A percentile compares a stretch with the other conserved stretches of the same genome.
phyloP scores from a whole-genome alignment of 1,140 invertebrate species.

The Proales similis region DNA sequence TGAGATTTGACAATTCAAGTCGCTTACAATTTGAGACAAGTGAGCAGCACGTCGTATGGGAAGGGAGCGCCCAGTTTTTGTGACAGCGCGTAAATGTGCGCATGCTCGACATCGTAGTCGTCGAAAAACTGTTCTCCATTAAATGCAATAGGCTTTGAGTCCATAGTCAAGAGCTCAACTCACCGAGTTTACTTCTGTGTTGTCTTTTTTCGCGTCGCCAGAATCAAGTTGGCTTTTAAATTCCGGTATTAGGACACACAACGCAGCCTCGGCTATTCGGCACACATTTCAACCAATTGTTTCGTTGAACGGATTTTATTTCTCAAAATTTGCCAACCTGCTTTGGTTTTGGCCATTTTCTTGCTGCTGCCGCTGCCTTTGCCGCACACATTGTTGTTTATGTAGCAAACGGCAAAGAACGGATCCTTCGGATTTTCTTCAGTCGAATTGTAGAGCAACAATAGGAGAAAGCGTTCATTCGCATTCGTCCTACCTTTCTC shows the following conservation, averaged over 20 bases:
- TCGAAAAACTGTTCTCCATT: constrained; percentile 93
- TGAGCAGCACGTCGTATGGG: constrained; percentile 82
- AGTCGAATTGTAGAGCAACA: constrained; percentile 39
- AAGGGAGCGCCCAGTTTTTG: constrained; percentile 86
- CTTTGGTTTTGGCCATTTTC: constrained; percentile 85
- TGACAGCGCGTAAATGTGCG: constrained; percentile 82
- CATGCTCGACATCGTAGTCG: constrained; percentile 83
- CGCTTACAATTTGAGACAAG: constrained; percentile 70
- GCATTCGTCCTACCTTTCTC: constrained; percentile 66
- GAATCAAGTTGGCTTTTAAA: constrained; percentile 61
- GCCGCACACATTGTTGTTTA: constrained; percentile 84
- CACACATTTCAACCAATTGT: constrained; percentile 26
- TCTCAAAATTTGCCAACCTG: constrained; percentile 49
- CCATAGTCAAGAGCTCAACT: neutral
- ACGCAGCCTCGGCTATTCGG: constrained; percentile 64
- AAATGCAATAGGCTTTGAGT: constrained; percentile 37
- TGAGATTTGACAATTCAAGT: constrained; percentile 25
- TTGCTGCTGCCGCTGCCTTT: constrained; percentile 85
- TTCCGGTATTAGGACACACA: constrained; percentile 86
- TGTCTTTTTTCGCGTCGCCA: constrained; percentile 35
- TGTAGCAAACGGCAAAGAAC: constrained; percentile 82
- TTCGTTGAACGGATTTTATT: constrained; percentile 7
- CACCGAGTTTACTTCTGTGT: constrained; percentile 27
- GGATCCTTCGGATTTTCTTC: constrained; percentile 82
- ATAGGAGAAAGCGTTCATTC: constrained; percentile 3